Base-by-base conservation (phyloP, 2,888 invertebrate genomes). In the Melinaea menophilus region DNA sequence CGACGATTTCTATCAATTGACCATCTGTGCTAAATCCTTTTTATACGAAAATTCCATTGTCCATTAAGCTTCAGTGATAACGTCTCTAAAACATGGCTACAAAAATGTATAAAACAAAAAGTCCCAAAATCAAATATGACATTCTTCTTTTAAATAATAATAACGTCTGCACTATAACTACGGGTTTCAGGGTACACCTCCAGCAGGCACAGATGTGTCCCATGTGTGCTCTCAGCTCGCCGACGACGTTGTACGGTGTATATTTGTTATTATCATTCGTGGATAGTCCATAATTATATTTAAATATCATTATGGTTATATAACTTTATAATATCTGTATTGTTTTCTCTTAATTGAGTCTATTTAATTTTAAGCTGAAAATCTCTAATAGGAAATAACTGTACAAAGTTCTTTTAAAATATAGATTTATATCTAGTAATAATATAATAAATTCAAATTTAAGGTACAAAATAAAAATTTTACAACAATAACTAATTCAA, bases 161-260 rank as follows among this genome's bases (percentile, higher is more conserved):
- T 41, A 72, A 67, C 48, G 62, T 34, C 35, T n/a, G 48, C 61
- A 76, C 86, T 87, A 88, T 86, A 73, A 72, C 64, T 82, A 69
- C 67, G 77, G 69, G 59, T 77, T 75, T 78, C 75, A 76, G 81
- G 80, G 84, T 84, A 81, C 84, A 89, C 89, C 89, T 87, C 86
- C 84, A 77, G 79, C 79, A 76, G 73, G 80, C 85, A 80, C 90
- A 90, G 87, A 89, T 90, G 90, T 85, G 85, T 73, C 84, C 79
- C 90, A 90, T 88, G 85, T 90, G 90, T 88, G 85, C 85, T 83
- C 82, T 81, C 79, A 80, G 80, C 81, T 77, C 76, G 76, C 75
- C 72, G 74, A 73, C 75, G 75, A 73, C 77, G 79, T 76, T 72
- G 71, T 69, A 68, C 71, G 51, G 7, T 22, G 22, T 4, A 51